These are phyloP conservation scores for Micromys minutus DNA, from an alignment of 2,113 vertebrate genomes.

Conservation along the genomic window DNA sequence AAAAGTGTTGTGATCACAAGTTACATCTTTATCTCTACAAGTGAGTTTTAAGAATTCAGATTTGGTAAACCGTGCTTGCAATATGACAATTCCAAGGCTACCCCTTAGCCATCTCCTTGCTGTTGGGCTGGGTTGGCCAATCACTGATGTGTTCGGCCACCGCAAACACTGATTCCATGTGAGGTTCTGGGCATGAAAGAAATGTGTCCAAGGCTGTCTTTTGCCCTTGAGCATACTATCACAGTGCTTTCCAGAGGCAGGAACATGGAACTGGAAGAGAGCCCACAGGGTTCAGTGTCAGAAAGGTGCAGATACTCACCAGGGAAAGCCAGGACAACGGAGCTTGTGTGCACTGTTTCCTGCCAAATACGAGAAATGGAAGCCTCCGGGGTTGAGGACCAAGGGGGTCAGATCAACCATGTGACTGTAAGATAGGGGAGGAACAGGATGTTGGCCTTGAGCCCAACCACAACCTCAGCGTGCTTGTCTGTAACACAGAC, in stretches of 20 bases:
- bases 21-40: neutral
- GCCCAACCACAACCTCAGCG: neutral
- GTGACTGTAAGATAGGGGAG: conserved; percentile 62
- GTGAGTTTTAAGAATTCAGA: neutral
- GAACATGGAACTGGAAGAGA: too few relatives aligned
- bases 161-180: neutral
- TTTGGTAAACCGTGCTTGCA: neutral
- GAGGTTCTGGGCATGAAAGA: neutral
- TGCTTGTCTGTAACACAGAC: neutral
- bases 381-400: conserved; percentile 71
- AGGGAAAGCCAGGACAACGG: conserved; percentile 53
- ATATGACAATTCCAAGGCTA: neutral
- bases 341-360: conserved; percentile 38
- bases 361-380: conserved; percentile 63
- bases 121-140: neutral
- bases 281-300: rapidly evolving
- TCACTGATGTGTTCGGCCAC: neutral
- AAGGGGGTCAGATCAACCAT: conserved; percentile 70
- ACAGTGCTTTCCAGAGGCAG: neutral
- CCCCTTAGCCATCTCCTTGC: neutral
- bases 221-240: too few relatives aligned
- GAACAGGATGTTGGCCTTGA: neutral
- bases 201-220: neutral
- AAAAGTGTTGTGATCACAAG: neutral
- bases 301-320: conserved; percentile 38